Percentiles rank a stretch among this genome's conserved stretches.
phyloP scores from a whole-genome alignment of 2,888 invertebrate genomes.

The Eupsilia transversa region DNA sequence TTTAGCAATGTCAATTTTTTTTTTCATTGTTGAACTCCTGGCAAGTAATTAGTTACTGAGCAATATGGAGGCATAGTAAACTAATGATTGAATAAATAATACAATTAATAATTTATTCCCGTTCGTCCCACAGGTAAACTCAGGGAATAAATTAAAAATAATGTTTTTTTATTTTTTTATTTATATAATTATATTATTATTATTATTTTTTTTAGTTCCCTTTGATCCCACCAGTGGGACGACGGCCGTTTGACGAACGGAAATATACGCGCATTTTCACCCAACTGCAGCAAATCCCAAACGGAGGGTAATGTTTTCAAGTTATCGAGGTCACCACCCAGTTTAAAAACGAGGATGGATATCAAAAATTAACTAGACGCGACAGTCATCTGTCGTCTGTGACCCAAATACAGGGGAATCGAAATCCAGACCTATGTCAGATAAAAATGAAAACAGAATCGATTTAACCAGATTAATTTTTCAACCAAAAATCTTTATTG shows the following conservation, averaged over 20 bases:
- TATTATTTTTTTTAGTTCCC: no score
- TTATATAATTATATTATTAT: no score
- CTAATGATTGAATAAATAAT: no score
- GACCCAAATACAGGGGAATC: conserved; percentile 21
- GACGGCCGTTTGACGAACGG: no score
- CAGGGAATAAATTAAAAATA: no score
- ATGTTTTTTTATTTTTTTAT: no score
- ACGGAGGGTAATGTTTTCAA: background rate
- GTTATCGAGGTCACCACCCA: background rate
- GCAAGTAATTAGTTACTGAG: background rate
- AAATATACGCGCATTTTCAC: no score
- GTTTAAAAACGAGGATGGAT: conserved; percentile 3
- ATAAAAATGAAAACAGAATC: background rate
- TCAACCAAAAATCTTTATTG: background rate
- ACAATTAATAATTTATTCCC: no score
- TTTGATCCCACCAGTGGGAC: no score
- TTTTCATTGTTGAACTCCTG: background rate
- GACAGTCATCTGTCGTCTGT: conserved; percentile 13
- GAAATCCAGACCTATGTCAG: background rate
- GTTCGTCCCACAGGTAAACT: no score
- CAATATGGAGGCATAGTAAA: background rate
- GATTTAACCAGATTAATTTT: conserved; percentile 6
- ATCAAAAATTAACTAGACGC: conserved; percentile 10
- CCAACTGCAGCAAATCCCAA: background rate
- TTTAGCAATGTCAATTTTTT: background rate